Conservation (phyloP, 2,113 vertebrate genomes). For the Semnornis frantzii region DNA sequence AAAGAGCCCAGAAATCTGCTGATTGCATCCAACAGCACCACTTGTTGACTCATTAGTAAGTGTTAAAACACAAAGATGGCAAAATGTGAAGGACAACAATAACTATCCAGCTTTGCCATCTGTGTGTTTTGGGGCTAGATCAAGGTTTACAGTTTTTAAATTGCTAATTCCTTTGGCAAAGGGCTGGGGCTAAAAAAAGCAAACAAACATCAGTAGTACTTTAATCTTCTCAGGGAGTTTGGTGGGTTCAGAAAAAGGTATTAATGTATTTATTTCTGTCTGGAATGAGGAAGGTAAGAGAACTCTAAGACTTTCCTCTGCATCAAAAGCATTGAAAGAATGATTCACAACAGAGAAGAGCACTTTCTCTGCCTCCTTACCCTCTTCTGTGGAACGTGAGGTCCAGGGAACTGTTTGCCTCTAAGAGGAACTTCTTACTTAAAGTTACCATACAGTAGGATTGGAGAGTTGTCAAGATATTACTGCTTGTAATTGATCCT, state of each 20-base stretch:
- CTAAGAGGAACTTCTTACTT: background rate
- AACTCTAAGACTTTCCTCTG: background rate
- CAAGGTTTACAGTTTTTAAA: constrained; percentile 11
- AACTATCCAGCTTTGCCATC: background rate
- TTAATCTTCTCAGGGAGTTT: background rate
- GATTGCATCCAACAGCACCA: background rate
- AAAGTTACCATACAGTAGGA: background rate
- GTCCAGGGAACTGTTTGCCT: background rate
- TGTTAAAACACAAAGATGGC: constrained; percentile 1
- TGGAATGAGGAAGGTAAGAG: background rate
- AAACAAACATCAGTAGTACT: background rate
- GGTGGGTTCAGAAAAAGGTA: background rate
- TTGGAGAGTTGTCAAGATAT: background rate
- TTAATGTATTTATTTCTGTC: background rate
- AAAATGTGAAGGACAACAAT: constrained; percentile 27
- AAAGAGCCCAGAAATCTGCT: background rate
- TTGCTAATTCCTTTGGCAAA: constrained; percentile 22
- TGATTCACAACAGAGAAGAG: background rate
- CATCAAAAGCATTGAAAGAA: background rate
- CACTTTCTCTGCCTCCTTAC: background rate
- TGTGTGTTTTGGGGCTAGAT: constrained; percentile 15
- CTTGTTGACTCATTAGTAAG: background rate
- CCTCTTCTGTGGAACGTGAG: background rate
- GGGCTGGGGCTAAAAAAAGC: background rate
- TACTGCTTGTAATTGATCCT: background rate